A percentile compares a stretch with the other conserved stretches of the same genome.
These are phyloP conservation scores for Hermetia illucens DNA, from an alignment of 1,140 invertebrate genomes.

Conservation along the genomic window DNA sequence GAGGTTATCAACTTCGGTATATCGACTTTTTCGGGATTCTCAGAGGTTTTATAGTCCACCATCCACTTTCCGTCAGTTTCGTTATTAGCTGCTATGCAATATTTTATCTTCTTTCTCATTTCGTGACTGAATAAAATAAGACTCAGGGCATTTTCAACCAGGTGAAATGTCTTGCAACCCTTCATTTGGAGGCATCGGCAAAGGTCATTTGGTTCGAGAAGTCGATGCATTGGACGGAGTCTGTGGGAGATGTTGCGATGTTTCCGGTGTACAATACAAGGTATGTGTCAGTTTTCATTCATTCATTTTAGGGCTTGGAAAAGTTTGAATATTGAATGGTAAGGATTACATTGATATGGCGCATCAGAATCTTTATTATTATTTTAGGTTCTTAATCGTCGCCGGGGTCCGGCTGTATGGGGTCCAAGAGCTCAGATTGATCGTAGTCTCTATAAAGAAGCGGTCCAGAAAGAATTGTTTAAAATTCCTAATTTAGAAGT, in stretches of 20 bases:
- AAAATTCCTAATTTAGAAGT: constrained; percentile 55
- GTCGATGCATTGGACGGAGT: constrained; percentile 86
- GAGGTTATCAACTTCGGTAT: too few relatives aligned
- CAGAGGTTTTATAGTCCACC: too few relatives aligned
- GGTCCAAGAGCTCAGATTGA: constrained; percentile 86
- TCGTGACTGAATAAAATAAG: background rate
- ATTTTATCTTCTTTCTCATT: too few relatives aligned
- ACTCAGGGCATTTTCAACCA: constrained; percentile 20
- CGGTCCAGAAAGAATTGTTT: constrained; percentile 68
- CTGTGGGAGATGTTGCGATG: constrained; percentile 72
- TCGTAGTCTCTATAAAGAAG: constrained; percentile 62
- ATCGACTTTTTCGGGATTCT: too few relatives aligned
- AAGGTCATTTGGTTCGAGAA: constrained; percentile 86
- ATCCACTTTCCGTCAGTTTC: too few relatives aligned
- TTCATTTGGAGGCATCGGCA: constrained; percentile 90
- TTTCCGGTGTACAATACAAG: constrained; percentile 62
- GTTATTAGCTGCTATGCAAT: too few relatives aligned
- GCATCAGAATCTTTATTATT: too few relatives aligned
- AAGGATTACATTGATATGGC: too few relatives aligned
- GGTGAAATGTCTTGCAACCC: constrained; percentile 96
- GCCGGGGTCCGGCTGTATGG: constrained; percentile 80
- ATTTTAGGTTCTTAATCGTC: constrained; percentile 52
- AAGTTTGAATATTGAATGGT: too few relatives aligned
- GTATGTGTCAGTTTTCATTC: too few relatives aligned
- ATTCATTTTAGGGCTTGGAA: too few relatives aligned